Base-by-base conservation (phyloP, 1,140 invertebrate species). In the Danaus melanippus region DNA sequence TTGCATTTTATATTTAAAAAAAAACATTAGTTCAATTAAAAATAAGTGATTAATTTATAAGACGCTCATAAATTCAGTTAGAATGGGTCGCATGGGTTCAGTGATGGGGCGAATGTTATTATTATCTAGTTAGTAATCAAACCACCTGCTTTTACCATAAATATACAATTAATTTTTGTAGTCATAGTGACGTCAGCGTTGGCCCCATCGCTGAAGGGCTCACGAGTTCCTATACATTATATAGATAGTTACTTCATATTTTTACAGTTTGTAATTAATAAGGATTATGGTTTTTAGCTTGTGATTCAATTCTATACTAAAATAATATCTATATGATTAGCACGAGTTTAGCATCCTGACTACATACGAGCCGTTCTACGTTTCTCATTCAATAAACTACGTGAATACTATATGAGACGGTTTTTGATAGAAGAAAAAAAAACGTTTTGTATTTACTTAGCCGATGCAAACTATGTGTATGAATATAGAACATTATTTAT, bases 171-270 rank as follows among this genome's bases (percentile, higher is more conserved):
- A 32, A 32, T 59, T 42, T 55, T 60, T 56, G 59, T 56, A 60
- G 53, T 60, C 47, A 55, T 60, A 53, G 42, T 40, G 15, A 41
- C 39, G 46, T 55, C 21, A 32, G 21, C 66, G 42, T 71, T 72
- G 67, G 71, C 71, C 65, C 72, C 66, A 59, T 79, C 58, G 46
- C 70, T 81, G 71, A 67, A 56, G 60, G 68, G 65, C 69, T 79
- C 73, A 32, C 21, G 63, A 72, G 83, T 86, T 86, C 83, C 79
- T 86, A 84, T 76, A 70, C 62, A 75, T 69, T 70, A 68, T 32
- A 32, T 74, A 74, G 69, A 75, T 76, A 74, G 74, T 74, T 69
- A 76, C 74, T 67, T 60, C 70, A 77, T 68, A 75, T 74, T 71
- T 71, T 73, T 74, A 78, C 73, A 76, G 67, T 74, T 73, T 62